Percentiles rank a stretch among this genome's conserved stretches.
Evolutionary conservation across 2,888 invertebrate genomes (phyloP).

Genomic region (Anorthoa munda): DNA sequence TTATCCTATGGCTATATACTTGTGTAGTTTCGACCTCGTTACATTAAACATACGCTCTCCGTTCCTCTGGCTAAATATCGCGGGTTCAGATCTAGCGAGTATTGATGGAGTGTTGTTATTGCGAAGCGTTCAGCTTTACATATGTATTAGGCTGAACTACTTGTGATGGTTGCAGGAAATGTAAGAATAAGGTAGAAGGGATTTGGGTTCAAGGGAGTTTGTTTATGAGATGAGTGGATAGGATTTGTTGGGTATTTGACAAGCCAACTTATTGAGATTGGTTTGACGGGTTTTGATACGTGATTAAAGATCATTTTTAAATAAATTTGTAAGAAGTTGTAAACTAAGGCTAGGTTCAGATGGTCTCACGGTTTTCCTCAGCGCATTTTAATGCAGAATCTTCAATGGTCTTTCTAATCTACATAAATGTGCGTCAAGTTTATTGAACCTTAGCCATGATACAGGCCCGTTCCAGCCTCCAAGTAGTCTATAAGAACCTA

Average conservation of each 20-base stretch:
- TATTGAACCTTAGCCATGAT: not conserved
- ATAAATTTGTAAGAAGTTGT: too few species aligned
- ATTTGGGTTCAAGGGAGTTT: not conserved
- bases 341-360: not conserved
- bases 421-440: too few species aligned
- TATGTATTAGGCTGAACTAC: constrained; percentile 46
- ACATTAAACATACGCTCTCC: constrained; percentile 65
- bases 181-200: constrained; percentile 1
- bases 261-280: not conserved
- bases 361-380: too few species aligned
- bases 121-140: constrained; percentile 47
- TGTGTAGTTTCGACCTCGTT: constrained; percentile 61
- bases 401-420: too few species aligned
- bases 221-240: not conserved
- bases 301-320: too few species aligned
- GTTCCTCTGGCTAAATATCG: constrained; percentile 63
- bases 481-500: not conserved
- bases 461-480: not conserved
- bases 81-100: constrained; percentile 59
- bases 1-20: constrained; percentile 18
- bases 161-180: constrained; percentile 34
- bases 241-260: not conserved
- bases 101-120: constrained; percentile 59
- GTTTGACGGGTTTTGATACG: not conserved
- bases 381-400: too few species aligned